Percentiles rank a stretch among this genome's conserved stretches.
phyloP scores from a whole-genome alignment of 2,113 vertebrate species.

The Notothenia coriiceps region DNA sequence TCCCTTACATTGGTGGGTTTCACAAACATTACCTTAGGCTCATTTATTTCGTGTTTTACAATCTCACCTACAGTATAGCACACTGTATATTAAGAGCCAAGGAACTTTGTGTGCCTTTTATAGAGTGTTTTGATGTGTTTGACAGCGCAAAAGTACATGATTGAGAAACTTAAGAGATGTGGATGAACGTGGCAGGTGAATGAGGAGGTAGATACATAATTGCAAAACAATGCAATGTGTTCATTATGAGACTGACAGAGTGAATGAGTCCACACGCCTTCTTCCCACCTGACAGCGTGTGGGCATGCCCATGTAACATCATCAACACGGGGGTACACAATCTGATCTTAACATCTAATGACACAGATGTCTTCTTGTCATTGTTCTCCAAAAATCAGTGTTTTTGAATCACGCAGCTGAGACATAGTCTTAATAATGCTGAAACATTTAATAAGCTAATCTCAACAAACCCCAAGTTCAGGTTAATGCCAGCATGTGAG shows the following conservation, averaged over 20 bases:
- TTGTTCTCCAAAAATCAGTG: constrained; percentile 32
- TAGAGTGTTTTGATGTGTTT: constrained; percentile 49
- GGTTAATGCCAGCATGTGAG: constrained; percentile 25
- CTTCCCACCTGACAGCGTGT: constrained; percentile 72
- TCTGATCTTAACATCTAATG: constrained; percentile 53
- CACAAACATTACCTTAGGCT: constrained; percentile 74
- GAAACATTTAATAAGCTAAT: background rate
- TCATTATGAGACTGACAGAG: constrained; percentile 62
- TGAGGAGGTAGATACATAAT: constrained; percentile 47
- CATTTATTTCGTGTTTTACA: constrained; percentile 72
- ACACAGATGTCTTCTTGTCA: constrained; percentile 52
- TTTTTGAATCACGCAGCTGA: constrained; percentile 1
- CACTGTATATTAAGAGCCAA: constrained; percentile 18
- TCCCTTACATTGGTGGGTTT: constrained; percentile 69
- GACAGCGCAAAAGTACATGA: constrained; percentile 1
- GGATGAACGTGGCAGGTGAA: constrained; percentile 27
- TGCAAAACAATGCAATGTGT: constrained; percentile 49
- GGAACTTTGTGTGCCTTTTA: background rate
- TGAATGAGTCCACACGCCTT: constrained; percentile 73
- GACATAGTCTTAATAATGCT: background rate
- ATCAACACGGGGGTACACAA: constrained; percentile 38
- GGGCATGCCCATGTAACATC: constrained; percentile 56
- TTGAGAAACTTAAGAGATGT: constrained; percentile 10
- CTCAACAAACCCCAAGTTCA: background rate
- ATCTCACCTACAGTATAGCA: constrained; percentile 21